Conservation (phyloP, 2,113 vertebrate genomes). For the Python bivittatus region DNA sequence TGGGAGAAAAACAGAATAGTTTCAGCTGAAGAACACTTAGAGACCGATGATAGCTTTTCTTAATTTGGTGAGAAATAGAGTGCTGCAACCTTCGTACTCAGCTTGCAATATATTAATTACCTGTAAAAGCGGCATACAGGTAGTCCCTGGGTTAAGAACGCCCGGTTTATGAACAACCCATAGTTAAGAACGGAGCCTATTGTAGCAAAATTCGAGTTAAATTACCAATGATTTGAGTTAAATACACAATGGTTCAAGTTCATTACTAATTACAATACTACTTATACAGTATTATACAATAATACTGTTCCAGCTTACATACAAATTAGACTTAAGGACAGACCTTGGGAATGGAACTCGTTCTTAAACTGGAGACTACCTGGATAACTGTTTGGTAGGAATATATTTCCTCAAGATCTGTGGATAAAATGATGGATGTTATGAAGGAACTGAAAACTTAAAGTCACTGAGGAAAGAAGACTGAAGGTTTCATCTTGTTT, state of each 20-base stretch:
- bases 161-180: too few relatives aligned
- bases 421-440: conserved; percentile 34
- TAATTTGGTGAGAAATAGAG: background rate
- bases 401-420: conserved; percentile 22
- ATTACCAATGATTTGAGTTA: too few relatives aligned
- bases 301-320: too few relatives aligned
- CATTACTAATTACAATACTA: too few relatives aligned
- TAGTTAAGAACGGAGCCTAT: too few relatives aligned
- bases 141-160: too few relatives aligned
- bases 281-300: too few relatives aligned
- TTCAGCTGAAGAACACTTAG: background rate
- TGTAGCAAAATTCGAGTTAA: too few relatives aligned
- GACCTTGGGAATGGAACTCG: too few relatives aligned
- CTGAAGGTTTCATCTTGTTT: conserved; percentile 43
- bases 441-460: conserved; percentile 12
- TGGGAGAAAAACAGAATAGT: background rate
- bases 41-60: background rate
- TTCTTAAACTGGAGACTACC: too few relatives aligned
- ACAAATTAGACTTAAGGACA: too few relatives aligned
- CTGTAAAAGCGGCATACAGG: conserved; percentile 26
- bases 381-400: background rate
- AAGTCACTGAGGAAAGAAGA: conserved; percentile 34
- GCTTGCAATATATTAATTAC: background rate
- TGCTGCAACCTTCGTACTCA: background rate
- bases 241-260: too few relatives aligned